phyloP scores from a whole-genome alignment of 2,888 invertebrate genomes.

The Mechanitis mazaeus region DNA sequence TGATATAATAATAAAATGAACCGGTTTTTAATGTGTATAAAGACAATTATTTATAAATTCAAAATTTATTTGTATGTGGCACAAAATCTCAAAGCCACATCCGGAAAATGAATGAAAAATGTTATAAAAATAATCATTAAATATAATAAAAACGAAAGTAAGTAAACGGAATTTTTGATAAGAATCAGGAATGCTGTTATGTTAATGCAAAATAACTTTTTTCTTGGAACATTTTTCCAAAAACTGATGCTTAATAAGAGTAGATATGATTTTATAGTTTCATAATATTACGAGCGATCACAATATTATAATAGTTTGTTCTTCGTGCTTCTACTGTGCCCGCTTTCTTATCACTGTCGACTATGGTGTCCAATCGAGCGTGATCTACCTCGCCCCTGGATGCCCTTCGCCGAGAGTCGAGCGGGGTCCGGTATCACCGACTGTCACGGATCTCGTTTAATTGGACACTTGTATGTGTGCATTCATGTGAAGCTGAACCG shows the following conservation, averaged over 20 bases:
- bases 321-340: constrained; percentile 43
- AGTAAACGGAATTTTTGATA: too few relatives aligned
- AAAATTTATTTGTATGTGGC: too few relatives aligned
- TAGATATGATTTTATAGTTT: constrained; percentile 15
- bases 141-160: too few relatives aligned
- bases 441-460: constrained; percentile 65
- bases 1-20: too few relatives aligned
- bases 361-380: constrained; percentile 50
- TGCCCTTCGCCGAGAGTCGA: constrained; percentile 39
- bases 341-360: constrained; percentile 67
- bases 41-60: too few relatives aligned
- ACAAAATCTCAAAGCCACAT: too few relatives aligned
- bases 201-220: background rate
- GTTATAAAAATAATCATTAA: too few relatives aligned
- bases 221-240: background rate
- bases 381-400: constrained; percentile 48
- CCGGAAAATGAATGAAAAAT: too few relatives aligned
- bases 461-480: constrained; percentile 68
- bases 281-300: constrained; percentile 29
- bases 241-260: background rate
- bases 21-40: too few relatives aligned
- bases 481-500: constrained; percentile 66
- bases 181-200: too few relatives aligned
- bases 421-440: constrained; percentile 53
- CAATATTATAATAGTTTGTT: constrained; percentile 33